phyloP scores from a whole-genome alignment of 2,888 invertebrate species.

The Hemithea aestivaria region DNA sequence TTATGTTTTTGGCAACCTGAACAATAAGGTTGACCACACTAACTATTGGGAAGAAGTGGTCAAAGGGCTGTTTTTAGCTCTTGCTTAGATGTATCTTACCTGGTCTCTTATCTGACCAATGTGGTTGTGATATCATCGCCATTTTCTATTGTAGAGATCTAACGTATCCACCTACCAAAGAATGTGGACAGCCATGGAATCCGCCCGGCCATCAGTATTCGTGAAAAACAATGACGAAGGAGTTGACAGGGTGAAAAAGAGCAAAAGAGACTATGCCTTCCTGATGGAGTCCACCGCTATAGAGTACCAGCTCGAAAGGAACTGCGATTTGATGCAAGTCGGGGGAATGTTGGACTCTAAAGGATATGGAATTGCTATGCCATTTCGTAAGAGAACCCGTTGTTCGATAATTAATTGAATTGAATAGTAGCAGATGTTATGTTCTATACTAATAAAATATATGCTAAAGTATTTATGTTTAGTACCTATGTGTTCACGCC shows the following conservation, averaged over 20 bases:
- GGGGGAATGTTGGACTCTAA: slow-evolving; percentile 90
- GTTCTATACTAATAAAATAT: no score
- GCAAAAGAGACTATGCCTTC: slow-evolving; percentile 92
- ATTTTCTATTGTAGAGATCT: slow-evolving; percentile 82
- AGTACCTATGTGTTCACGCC: no score
- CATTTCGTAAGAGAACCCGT: slow-evolving; percentile 83
- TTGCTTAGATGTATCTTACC: no score
- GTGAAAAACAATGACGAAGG: slow-evolving; percentile 91
- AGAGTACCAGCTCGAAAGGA: slow-evolving; percentile 92
- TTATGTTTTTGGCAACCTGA: no score
- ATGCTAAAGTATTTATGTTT: no score
- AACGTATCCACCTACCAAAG: slow-evolving; percentile 93
- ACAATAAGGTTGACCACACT: no score
- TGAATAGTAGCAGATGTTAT: no score
- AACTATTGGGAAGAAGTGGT: no score
- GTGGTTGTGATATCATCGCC: not conserved
- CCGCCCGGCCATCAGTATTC: slow-evolving; percentile 90
- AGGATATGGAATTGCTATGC: slow-evolving; percentile 96
- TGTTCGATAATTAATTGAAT: no score
- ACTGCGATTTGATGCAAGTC: slow-evolving; percentile 91
- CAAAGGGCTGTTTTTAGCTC: no score
- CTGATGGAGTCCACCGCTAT: slow-evolving; percentile 97
- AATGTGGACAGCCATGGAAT: slow-evolving; percentile 96
- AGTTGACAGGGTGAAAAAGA: slow-evolving; percentile 88
- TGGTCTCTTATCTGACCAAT: no score